Conservation (phyloP, 2,797 vertebrate species). For the Scomberomorus guttatus region DNA sequence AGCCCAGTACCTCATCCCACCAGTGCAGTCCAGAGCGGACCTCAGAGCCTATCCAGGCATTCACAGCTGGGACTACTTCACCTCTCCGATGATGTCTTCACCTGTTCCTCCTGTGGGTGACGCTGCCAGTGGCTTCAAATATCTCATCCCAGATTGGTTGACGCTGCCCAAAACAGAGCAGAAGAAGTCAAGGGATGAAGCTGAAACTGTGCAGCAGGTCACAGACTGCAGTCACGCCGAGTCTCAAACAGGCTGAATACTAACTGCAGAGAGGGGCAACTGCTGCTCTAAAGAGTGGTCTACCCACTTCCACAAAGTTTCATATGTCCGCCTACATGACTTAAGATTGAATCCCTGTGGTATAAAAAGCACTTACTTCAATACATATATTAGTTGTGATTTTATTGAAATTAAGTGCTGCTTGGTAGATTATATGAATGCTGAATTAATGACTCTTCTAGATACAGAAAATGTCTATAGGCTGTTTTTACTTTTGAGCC, state of each 20-base stretch:
- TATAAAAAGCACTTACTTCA: background rate
- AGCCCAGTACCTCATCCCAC: constrained; percentile 75
- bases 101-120: constrained; percentile 39
- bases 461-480: background rate
- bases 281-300: background rate
- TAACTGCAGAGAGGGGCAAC: background rate
- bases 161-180: constrained; percentile 79
- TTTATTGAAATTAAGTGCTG: background rate
- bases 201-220: constrained; percentile 12
- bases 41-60: constrained; percentile 87
- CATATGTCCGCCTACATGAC: background rate
- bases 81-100: constrained; percentile 70
- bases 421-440: background rate
- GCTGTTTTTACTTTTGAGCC: background rate
- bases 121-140: constrained; percentile 58
- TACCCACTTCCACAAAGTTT: background rate
- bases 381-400: background rate
- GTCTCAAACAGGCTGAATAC: background rate
- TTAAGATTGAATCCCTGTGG: background rate
- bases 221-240: constrained; percentile 54
- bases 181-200: constrained; percentile 74
- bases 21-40: constrained; percentile 82
- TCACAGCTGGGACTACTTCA: constrained; percentile 81
- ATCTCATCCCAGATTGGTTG: constrained; percentile 76
- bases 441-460: background rate